Evolutionary conservation across 2,113 vertebrate genomes (phyloP), one percentile per base, ranked within the genome.

Genomic region (Saccopteryx bilineata): DNA sequence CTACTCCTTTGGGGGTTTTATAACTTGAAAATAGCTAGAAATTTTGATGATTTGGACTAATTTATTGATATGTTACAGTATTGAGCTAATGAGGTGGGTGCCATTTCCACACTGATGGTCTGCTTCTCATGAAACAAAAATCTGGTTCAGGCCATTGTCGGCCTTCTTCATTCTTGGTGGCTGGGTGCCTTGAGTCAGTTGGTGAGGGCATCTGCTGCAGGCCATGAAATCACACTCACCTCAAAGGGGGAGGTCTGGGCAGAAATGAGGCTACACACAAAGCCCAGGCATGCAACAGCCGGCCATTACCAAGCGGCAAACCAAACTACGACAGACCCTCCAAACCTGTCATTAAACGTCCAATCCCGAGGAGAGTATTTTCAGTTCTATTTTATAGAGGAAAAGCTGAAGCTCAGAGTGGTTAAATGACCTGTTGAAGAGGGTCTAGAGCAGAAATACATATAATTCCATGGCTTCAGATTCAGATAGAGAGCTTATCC

Each of bases 321-420:
- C 17, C n/a, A 10, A 74, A 28, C 21, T 2, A 54, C 26, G 33
- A 58, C 60, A 80, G 85, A 28, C 24, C 14, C 50, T 87, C 50
- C 12, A 65, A 86, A 83, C 11, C 48, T 74, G 9, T 48, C 50
- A 31, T 60, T 39, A 54, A 69, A 31, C 50, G 50, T 6, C 78
- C 72, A 92, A 5, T 78, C 14, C 7, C 58, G 66, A 95, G 18
- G 26, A 79, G 10, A 9, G 5, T 24, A 54, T 75, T 96, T 56
- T 31, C n/a, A 91, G 92, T 56, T 92, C 5, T 28, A 84, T 75
- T 96, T 95, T 28, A 60, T 52, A 69, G 74, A 65, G 68, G 75
- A 75, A 81, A 82, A 65, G 10, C 9, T 66, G 58, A 88, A 72
- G 46, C 48, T 90, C n/a, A 76, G 7, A 83, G 19, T 80, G 52